These are phyloP conservation scores for Sturnira hondurensis DNA, from an alignment of 2,113 vertebrate species.

Conservation along the genomic window DNA sequence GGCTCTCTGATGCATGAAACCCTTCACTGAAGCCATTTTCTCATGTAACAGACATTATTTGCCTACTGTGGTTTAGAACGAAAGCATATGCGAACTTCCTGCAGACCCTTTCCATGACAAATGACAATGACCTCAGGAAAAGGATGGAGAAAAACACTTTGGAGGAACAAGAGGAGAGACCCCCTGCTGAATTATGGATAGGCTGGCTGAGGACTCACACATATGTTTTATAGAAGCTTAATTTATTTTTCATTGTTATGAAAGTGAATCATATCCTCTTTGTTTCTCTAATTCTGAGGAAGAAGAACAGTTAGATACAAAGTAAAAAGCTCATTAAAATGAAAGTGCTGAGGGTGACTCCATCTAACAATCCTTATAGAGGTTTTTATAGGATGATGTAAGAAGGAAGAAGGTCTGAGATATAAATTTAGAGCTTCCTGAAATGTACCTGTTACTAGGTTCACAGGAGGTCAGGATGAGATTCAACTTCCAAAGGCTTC, in stretches of 20 bases:
- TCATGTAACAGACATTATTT: background rate
- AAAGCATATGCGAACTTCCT: background rate
- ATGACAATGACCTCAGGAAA: background rate
- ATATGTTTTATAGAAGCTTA: background rate
- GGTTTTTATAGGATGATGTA: constrained; percentile 45
- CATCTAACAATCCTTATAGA: background rate
- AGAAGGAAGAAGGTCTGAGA: background rate
- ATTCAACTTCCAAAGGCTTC: background rate
- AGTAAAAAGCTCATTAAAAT: constrained; percentile 62
- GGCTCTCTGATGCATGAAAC: background rate
- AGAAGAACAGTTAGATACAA: constrained; percentile 40
- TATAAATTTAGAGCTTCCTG: constrained; percentile 18
- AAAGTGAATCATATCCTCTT: constrained; percentile 59
- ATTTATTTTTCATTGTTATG: constrained; percentile 39
- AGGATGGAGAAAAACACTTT: background rate
- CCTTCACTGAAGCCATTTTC: background rate
- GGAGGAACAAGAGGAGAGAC: background rate
- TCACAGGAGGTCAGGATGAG: background rate
- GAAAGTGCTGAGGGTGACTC: background rate
- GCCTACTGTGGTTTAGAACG: background rate
- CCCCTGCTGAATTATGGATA: background rate
- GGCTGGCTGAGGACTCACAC: background rate
- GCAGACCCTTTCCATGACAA: constrained; percentile 18
- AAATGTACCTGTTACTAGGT: background rate
- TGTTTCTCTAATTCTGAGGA: constrained; percentile 42